phyloP scores from a whole-genome alignment of 37 sponge, comb jelly and placozoan species.

The Oopsacas minuta region DNA sequence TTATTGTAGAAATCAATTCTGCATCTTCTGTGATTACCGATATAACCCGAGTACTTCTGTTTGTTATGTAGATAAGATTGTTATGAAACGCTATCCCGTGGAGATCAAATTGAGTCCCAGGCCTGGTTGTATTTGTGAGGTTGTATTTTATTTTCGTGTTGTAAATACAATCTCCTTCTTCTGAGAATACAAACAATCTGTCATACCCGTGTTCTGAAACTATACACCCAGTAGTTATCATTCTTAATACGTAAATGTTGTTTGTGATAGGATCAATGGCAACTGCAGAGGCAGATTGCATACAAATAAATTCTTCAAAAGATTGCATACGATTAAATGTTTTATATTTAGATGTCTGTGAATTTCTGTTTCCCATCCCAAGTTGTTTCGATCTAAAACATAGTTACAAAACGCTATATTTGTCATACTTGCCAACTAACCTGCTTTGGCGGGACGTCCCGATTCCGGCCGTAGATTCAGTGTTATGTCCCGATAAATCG shows the following conservation, averaged over 20 bases:
- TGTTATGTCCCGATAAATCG: too few relatives aligned
- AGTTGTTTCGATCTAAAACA: too few relatives aligned
- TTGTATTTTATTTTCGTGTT: neutral
- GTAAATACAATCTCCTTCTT: neutral
- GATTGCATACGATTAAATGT: neutral
- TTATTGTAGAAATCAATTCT: neutral
- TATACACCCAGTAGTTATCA: neutral
- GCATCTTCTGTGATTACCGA: neutral
- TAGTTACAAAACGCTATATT: too few relatives aligned
- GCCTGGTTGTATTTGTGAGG: neutral
- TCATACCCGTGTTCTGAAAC: neutral
- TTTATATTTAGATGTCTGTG: neutral
- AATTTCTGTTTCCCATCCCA: neutral
- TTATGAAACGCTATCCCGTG: neutral
- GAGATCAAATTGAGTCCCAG: neutral
- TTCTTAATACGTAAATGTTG: neutral
- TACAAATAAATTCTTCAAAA: neutral
- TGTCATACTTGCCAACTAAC: too few relatives aligned
- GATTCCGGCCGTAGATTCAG: too few relatives aligned
- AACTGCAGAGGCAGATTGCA: neutral
- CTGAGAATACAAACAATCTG: neutral
- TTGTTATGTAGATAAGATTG: neutral
- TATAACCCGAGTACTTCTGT: neutral
- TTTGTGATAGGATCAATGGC: neutral
- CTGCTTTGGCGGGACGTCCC: too few relatives aligned